phyloP scores from a whole-genome alignment of 2,113 vertebrate species.

The Indri indri region DNA sequence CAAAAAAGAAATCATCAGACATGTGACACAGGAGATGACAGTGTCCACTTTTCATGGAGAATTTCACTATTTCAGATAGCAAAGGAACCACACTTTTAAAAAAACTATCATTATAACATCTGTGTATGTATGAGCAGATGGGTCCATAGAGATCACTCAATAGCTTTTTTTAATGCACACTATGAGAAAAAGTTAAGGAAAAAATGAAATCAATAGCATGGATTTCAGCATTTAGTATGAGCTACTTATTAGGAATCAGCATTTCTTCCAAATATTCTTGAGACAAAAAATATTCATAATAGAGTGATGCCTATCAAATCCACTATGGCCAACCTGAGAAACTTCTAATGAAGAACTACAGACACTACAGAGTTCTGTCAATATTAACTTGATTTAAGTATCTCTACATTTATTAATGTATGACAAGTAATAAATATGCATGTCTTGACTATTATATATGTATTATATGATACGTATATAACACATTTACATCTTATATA shows the following conservation, averaged over 20 bases:
- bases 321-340: background rate
- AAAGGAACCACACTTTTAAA: constrained; percentile 30
- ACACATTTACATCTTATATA: background rate
- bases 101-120: background rate
- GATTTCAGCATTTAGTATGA: background rate
- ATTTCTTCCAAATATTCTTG: background rate
- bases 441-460: background rate
- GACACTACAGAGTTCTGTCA: background rate
- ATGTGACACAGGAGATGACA: background rate
- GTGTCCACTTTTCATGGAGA: background rate
- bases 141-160: background rate
- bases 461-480: background rate
- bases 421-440: background rate
- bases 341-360: background rate
- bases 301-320: background rate
- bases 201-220: constrained; percentile 3
- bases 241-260: constrained; percentile 37
- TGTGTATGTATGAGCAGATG: background rate
- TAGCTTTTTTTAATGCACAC: background rate
- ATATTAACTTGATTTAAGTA: background rate
- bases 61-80: constrained; percentile 34
- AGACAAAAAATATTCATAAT: background rate
- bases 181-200: constrained; percentile 4
- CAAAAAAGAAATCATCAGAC: background rate
- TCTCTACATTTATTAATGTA: background rate